These are phyloP conservation scores for Anagrus nilaparvatae DNA, from an alignment of 1,140 invertebrate genomes.

Conservation along the genomic window DNA sequence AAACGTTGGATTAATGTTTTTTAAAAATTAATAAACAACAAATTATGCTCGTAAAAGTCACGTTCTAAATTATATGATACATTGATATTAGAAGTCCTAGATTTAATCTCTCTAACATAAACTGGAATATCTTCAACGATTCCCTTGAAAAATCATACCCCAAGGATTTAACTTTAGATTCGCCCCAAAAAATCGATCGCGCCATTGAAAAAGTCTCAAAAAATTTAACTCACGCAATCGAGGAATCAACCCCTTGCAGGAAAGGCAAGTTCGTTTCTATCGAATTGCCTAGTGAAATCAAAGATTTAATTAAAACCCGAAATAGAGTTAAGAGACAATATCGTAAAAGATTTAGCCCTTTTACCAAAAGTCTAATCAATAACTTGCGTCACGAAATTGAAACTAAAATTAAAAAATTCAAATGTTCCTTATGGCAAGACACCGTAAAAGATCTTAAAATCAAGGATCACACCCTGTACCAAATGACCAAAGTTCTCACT, in stretches of 20 bases:
- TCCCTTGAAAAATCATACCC: background rate
- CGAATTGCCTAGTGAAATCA: constrained; percentile 1
- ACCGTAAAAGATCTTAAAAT: constrained; percentile 1
- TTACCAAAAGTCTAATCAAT: constrained; percentile 2
- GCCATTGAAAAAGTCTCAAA: background rate
- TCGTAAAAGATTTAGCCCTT: background rate
- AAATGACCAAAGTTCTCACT: constrained; percentile 7
- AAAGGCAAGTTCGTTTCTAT: background rate
- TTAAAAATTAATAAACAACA: too few species aligned
- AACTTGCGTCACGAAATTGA: background rate
- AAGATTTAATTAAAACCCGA: background rate
- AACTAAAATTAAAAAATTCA: background rate
- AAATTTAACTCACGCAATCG: constrained; percentile 1
- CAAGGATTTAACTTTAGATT: background rate
- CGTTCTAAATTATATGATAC: too few species aligned
- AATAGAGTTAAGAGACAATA: constrained; percentile 1
- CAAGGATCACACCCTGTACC: constrained; percentile 6
- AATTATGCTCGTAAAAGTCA: too few species aligned
- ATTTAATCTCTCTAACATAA: background rate
- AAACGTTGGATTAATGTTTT: too few species aligned
- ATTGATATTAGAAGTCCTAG: background rate
- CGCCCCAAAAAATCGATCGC: background rate
- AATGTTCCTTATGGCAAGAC: background rate
- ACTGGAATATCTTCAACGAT: background rate
- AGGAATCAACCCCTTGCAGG: background rate